Conservation (phyloP, 2,888 invertebrate genomes). For the Synergus umbraculus region DNA sequence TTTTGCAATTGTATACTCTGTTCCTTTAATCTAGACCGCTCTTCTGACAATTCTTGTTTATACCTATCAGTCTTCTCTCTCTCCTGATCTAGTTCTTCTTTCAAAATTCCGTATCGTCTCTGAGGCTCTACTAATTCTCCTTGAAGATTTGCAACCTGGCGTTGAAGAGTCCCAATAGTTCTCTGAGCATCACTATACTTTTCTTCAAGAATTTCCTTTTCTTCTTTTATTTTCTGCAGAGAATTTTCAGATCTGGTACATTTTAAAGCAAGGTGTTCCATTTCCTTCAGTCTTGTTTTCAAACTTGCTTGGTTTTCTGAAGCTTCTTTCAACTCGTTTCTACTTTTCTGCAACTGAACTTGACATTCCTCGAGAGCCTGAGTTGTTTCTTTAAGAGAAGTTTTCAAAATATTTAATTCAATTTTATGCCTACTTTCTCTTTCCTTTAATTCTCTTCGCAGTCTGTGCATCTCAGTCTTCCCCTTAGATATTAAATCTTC, state of each 20-base stretch:
- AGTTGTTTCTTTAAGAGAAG: slow-evolving; percentile 65
- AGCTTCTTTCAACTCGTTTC: slow-evolving; percentile 62
- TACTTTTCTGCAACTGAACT: slow-evolving; percentile 64
- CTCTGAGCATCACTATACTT: slow-evolving; percentile 64
- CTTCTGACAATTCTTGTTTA: slow-evolving; percentile 66
- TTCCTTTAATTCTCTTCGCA: slow-evolving; percentile 64
- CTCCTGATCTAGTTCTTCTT: slow-evolving; percentile 68
- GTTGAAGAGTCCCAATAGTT: slow-evolving; percentile 62
- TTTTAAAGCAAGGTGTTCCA: slow-evolving; percentile 57
- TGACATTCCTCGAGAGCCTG: slow-evolving; percentile 69
- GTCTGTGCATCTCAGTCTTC: slow-evolving; percentile 63
- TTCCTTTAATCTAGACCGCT: slow-evolving; percentile 63
- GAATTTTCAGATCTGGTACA: slow-evolving; percentile 63
- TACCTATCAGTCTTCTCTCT: slow-evolving; percentile 61
- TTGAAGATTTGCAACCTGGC: slow-evolving; percentile 64
- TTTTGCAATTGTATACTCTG: slow-evolving; percentile 66
- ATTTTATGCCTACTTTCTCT: slow-evolving; percentile 65
- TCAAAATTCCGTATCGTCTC: slow-evolving; percentile 65
- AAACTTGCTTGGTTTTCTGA: slow-evolving; percentile 58
- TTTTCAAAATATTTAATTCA: slow-evolving; percentile 64
- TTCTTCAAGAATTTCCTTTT: slow-evolving; percentile 66
- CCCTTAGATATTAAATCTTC: slow-evolving; percentile 65
- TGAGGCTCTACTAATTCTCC: slow-evolving; percentile 71
- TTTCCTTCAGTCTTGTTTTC: slow-evolving; percentile 61
- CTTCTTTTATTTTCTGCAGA: slow-evolving; percentile 64